Conservation (phyloP, 2,888 invertebrate species). For the Dicyrtomina minuta region DNA sequence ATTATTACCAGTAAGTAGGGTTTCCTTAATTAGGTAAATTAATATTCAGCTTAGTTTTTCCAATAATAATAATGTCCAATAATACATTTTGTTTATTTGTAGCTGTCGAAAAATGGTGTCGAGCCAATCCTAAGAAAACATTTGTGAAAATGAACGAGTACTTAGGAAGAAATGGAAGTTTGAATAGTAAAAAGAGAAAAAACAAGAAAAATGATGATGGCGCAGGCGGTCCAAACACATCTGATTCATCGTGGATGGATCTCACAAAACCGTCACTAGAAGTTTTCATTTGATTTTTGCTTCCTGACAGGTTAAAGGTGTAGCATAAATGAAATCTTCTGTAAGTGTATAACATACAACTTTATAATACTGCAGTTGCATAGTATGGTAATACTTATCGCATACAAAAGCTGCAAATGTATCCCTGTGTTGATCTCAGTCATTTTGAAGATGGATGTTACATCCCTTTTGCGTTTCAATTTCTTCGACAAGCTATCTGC, state of each 20-base stretch:
- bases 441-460: background rate
- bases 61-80: no score
- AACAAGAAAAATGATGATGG: constrained; percentile 42
- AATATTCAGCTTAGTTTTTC: no score
- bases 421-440: constrained; percentile 28
- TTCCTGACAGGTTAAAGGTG: background rate
- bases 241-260: constrained; percentile 49
- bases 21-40: no score
- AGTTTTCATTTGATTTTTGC: constrained; percentile 49
- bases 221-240: constrained; percentile 31
- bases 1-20: no score
- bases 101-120: constrained; percentile 53
- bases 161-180: constrained; percentile 38
- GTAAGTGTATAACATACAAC: background rate
- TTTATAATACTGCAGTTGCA: background rate
- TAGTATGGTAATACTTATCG: constrained; percentile 4
- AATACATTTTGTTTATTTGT: constrained; percentile 11
- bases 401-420: background rate
- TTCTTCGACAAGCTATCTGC: no score
- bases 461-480: no score
- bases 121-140: constrained; percentile 51
- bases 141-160: constrained; percentile 48
- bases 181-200: constrained; percentile 31
- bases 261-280: constrained; percentile 53
- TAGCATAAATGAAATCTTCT: background rate